phyloP scores from a whole-genome alignment of 2,888 invertebrate species.

The Prosapia bicincta region DNA sequence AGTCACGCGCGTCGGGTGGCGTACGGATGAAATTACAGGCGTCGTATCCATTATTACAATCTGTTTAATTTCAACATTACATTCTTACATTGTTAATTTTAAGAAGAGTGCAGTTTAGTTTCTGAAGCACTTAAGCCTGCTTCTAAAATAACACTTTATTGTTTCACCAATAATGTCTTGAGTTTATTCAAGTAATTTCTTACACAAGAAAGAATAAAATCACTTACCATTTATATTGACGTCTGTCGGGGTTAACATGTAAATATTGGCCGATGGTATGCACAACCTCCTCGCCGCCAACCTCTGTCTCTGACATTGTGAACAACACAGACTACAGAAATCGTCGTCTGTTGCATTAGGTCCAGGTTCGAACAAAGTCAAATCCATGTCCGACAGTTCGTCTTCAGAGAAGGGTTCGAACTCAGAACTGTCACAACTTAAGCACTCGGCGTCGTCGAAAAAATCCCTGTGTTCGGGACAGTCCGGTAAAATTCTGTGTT shows the following conservation, averaged over 20 bases:
- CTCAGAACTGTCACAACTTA: conserved; percentile 53
- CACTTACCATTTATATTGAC: conserved; percentile 6
- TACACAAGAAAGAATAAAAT: too few relatives aligned
- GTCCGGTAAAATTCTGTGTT: conserved; percentile 5
- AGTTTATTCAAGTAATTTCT: too few relatives aligned
- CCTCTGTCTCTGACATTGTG: conserved; percentile 18
- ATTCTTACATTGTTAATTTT: too few relatives aligned
- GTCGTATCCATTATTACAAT: too few relatives aligned
- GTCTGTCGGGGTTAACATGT: conserved; percentile 28
- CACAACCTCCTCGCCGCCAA: conserved; percentile 18
- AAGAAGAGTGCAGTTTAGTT: too few relatives aligned
- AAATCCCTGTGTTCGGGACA: not conserved
- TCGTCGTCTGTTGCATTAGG: conserved; percentile 40
- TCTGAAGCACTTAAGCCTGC: too few relatives aligned
- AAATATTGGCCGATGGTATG: conserved; percentile 36
- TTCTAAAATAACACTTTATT: too few relatives aligned
- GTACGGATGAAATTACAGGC: too few relatives aligned
- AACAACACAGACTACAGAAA: conserved; percentile 18
- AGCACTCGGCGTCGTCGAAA: conserved; percentile 24
- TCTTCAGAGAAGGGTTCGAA: conserved; percentile 55
- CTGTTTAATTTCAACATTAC: too few relatives aligned
- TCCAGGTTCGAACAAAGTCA: conserved; percentile 47
- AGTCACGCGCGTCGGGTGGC: too few relatives aligned
- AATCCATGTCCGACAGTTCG: conserved; percentile 29
- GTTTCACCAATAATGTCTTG: too few relatives aligned